These are phyloP conservation scores for Cydia splendana DNA, from an alignment of 1,140 invertebrate species.

Conservation along the genomic window DNA sequence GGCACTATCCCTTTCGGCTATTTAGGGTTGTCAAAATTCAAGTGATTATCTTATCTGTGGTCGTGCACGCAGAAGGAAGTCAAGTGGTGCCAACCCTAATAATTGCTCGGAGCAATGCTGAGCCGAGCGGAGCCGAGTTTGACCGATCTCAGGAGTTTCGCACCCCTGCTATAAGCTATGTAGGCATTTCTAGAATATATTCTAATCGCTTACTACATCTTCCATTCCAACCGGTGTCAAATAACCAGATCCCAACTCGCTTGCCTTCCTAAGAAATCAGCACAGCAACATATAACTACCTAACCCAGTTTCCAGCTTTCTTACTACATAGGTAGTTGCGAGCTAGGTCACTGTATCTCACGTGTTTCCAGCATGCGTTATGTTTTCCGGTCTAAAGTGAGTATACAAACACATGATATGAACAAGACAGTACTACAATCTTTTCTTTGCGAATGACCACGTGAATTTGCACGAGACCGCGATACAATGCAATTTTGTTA, in stretches of 20 bases:
- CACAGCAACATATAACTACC: neutral
- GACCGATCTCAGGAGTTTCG: too few relatives aligned
- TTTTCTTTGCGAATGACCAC: neutral
- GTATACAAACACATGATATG: neutral
- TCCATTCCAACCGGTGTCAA: neutral
- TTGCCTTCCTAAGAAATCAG: constrained; percentile 13
- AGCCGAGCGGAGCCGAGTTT: too few relatives aligned
- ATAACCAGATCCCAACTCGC: neutral
- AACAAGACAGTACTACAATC: neutral
- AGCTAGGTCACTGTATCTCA: neutral
- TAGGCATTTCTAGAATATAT: neutral
- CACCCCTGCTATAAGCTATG: too few relatives aligned
- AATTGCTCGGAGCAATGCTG: too few relatives aligned
- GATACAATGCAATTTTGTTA: too few relatives aligned
- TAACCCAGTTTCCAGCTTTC: constrained; percentile 3
- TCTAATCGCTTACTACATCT: neutral
- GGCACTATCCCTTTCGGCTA: too few relatives aligned
- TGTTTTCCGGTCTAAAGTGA: neutral
- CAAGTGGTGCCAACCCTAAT: too few relatives aligned
- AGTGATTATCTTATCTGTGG: too few relatives aligned
- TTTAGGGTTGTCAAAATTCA: too few relatives aligned
- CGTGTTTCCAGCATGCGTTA: neutral
- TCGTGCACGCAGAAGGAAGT: too few relatives aligned
- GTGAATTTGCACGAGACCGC: neutral
- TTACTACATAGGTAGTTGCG: neutral